A percentile compares a stretch with the other conserved stretches of the same genome.
Evolutionary conservation across 2,113 vertebrate species (phyloP).

Genomic region (Apteryx owenii): DNA sequence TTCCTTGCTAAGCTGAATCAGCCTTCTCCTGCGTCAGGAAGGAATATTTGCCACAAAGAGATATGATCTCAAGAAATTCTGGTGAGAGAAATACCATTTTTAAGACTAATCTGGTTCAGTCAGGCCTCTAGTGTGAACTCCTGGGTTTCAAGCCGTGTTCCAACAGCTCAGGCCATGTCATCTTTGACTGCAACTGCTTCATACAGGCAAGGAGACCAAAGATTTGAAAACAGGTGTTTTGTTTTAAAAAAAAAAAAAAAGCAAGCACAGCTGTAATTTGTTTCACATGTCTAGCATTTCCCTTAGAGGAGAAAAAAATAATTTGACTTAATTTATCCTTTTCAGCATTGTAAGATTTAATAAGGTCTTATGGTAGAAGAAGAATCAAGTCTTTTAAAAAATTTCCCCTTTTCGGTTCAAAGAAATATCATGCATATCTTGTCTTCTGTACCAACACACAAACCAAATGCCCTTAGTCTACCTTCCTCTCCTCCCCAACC

Average conservation of each 20-base stretch:
- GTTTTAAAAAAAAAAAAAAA: not conserved
- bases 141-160: not conserved
- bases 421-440: not conserved
- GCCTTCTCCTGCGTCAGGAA: not conserved
- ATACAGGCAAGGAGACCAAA: not conserved
- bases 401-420: not conserved
- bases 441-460: not conserved
- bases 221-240: not conserved
- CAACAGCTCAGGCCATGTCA: too few species aligned
- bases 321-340: not conserved
- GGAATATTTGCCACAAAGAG: not conserved
- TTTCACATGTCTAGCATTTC: not conserved
- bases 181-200: not conserved
- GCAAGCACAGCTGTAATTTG: not conserved
- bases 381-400: not conserved
- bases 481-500: not conserved
- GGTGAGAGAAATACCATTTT: not conserved
- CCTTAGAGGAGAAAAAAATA: not conserved
- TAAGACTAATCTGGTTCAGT: not conserved
- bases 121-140: not conserved
- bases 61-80: not conserved
- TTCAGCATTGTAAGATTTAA: not conserved
- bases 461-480: not conserved
- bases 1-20: not conserved
- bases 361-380: not conserved